Evolutionary conservation across 2,113 vertebrate genomes (phyloP), one percentile per base, ranked within the genome.

Genomic region (Hyla sarda): DNA sequence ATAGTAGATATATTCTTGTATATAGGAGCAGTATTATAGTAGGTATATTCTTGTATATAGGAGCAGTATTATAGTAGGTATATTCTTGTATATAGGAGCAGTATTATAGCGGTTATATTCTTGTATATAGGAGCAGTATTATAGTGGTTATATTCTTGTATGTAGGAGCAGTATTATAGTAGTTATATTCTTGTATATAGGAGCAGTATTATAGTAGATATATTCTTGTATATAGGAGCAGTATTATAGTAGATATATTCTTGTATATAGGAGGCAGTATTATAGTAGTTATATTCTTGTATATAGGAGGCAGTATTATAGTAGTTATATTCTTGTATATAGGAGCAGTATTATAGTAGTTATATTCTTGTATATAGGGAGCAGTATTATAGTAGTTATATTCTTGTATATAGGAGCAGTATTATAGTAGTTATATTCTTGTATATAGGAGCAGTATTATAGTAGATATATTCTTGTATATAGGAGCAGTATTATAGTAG

Each of bases 281-380:
- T 60, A 60, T 60, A 60, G 56, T 60, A 60, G 56, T 60, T 60
- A 25, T 60, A 60, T 60, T 60, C 56, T 60, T 60, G 56, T 60
- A 60, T 12, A 60, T n/a, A 60, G 56, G 56, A 25, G n/a, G 56
- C n/a, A 52, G 50, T 52, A 52, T 52, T 52, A 52, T 52, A 52
- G 50, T 52, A 52, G 50, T 1, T 52, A 19, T 52, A 52, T 52
- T 52, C 50, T 52, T 52, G 50, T 52, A 52, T 19, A 52, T 16
- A 3, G 16, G 50, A 21, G 56, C 56, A 60, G 56, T 60, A n/a
- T 52, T 45, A 23, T 16, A n/a, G 41, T 30, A 9, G 45, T 58
- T 11, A 58, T 60, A 41, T 30, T 30, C 19, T 50, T 14, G 1
- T 11, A 4, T n/a, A 37, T 56, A 32, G 65, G 56, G 25, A 21